Base-by-base conservation (phyloP, 2,113 vertebrate species). In the Theropithecus gelada region DNA sequence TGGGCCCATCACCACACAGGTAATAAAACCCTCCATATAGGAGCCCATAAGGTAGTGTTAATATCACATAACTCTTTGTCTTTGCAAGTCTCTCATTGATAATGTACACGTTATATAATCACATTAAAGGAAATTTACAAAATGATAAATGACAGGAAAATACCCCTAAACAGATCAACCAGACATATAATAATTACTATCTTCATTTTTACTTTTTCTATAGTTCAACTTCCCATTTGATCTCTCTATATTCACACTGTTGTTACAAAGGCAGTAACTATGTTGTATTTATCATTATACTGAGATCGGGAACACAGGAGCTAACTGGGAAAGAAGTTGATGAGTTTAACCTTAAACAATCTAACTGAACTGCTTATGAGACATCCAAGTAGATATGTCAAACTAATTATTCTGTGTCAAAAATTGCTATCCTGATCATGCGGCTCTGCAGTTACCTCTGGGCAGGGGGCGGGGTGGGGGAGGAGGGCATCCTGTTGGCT, bases 1-100 rank as follows among this genome's bases (percentile, higher is more conserved):
- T 0, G 11, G 55, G 43, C 30, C 64, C 32, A 82, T 78, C 85
- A 80, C 12, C 76, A 94, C 11, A 87, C 14, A 92, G 25, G 27
- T 94, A 88, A 95, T 88, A 96, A 96, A 96, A 86, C 35, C 3
- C 38, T 93, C 17, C 30, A 90, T n/a, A 68, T 64, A 94, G 52
- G 30, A 90, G 43, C 90, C 22, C 59, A 68, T 38, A 70, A 83
- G 6, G 22, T 78, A 90, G n/a, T 2, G 55, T 6, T 43, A 38
- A 38, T 59, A 73, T 66, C 76, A 94, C 27, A 50, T 50, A 88
- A 85, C 43, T 66, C 14, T 80, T 81, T 83, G 48, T 92, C 40
- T 81, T 61, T 89, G 20, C 10, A 92, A 76, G 25, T 88, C 32
- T 88, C 55, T 88, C 27, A 95, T 5, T 94, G 55, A 94, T 61